These are phyloP conservation scores for Morone chrysops DNA, from an alignment of 2,113 vertebrate genomes.

Conservation along the genomic window DNA sequence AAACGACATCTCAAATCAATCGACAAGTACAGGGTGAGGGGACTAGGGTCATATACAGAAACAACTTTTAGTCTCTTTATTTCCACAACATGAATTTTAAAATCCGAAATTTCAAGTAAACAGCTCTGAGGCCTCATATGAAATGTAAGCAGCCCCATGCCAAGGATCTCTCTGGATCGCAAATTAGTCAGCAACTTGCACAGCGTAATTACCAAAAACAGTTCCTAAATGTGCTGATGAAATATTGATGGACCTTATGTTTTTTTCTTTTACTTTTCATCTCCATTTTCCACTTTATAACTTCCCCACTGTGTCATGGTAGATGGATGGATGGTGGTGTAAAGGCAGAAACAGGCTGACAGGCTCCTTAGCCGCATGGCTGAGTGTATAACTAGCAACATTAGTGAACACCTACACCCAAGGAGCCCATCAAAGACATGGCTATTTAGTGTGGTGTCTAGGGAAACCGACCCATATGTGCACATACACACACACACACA, in stretches of 20 bases:
- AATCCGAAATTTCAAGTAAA: constrained; percentile 66
- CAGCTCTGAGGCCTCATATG: constrained; percentile 65
- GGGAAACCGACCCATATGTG: constrained; percentile 35
- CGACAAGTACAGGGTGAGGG: constrained; percentile 81
- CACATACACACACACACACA: constrained; percentile 44
- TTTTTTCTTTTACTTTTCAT: constrained; percentile 53
- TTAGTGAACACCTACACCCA: constrained; percentile 91
- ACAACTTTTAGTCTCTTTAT: constrained; percentile 81
- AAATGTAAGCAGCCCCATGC: constrained; percentile 56
- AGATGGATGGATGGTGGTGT: constrained; percentile 59
- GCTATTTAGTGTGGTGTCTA: constrained; percentile 55
- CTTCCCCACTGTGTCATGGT: constrained; percentile 47
- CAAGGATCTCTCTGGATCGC: constrained; percentile 66
- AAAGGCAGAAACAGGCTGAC: constrained; percentile 73
- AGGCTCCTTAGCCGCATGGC: constrained; percentile 81
- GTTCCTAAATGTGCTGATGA: constrained; percentile 63
- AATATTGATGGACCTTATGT: constrained; percentile 64
- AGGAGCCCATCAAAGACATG: constrained; percentile 87
- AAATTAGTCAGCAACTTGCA: constrained; percentile 78
- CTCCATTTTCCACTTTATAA: constrained; percentile 69
- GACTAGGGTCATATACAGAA: constrained; percentile 84
- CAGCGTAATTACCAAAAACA: constrained; percentile 68
- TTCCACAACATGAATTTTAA: constrained; percentile 5
- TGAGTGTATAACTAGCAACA: constrained; percentile 91
- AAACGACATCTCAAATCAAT: constrained; percentile 96